phyloP scores from a whole-genome alignment of 1,140 invertebrate species.

The Drosophila burlai region DNA sequence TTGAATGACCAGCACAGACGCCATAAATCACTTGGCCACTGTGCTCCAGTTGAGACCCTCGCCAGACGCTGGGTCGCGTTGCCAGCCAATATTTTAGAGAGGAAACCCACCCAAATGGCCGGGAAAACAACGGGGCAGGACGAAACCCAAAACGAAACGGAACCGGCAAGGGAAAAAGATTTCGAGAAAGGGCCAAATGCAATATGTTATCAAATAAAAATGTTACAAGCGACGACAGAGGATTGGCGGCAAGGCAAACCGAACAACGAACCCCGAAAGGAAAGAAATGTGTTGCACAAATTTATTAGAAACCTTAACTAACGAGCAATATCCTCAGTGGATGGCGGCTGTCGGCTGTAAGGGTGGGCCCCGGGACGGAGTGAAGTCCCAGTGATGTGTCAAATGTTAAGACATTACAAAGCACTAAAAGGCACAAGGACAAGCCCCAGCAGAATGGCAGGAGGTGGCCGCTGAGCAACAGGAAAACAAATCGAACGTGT shows the following conservation, averaged over 20 bases:
- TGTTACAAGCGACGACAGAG: slow-evolving; percentile 80
- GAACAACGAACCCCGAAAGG: slow-evolving; percentile 16
- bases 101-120: slow-evolving; percentile 37
- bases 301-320: slow-evolving; percentile 84
- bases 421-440: slow-evolving; percentile 77
- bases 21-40: slow-evolving; percentile 71
- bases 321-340: slow-evolving; percentile 77
- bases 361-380: slow-evolving; percentile 37
- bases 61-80: slow-evolving; percentile 47
- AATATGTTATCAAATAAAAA: slow-evolving; percentile 84
- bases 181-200: slow-evolving; percentile 70
- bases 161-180: slow-evolving; percentile 35
- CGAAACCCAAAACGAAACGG: slow-evolving; percentile 41
- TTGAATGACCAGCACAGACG: slow-evolving; percentile 82
- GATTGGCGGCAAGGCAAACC: slow-evolving; percentile 18
- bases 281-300: slow-evolving; percentile 82
- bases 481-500: slow-evolving; percentile 84
- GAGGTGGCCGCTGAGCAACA: slow-evolving; percentile 60
- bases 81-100: slow-evolving; percentile 74
- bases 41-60: slow-evolving; percentile 70
- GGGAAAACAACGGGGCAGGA: slow-evolving; percentile 19
- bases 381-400: slow-evolving; percentile 78
- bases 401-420: slow-evolving; percentile 84
- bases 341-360: slow-evolving; percentile 6
- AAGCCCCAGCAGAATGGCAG: slow-evolving; percentile 18